phyloP scores from a whole-genome alignment of 1,140 invertebrate genomes.

The Hylaeus anthracinus region DNA sequence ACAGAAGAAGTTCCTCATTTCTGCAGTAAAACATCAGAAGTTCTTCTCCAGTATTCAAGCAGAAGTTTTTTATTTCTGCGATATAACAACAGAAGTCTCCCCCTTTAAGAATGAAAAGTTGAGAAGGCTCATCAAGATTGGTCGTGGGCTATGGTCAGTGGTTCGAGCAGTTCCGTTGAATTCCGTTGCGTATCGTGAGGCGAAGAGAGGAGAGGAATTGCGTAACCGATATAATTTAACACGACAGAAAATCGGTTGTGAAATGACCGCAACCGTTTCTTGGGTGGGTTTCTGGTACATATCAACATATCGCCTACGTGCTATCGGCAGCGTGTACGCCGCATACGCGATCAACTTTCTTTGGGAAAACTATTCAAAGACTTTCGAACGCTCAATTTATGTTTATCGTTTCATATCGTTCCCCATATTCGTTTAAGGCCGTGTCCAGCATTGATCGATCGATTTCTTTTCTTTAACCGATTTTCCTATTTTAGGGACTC shows the following conservation, averaged over 20 bases:
- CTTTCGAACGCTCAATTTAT: constrained; percentile 23
- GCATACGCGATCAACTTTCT: constrained; percentile 40
- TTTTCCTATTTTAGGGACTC: no score
- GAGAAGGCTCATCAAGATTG: background rate
- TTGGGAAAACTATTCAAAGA: constrained; percentile 36
- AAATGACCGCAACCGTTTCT: background rate
- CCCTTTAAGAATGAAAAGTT: no score
- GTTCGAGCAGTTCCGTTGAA: background rate
- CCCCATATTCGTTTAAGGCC: background rate
- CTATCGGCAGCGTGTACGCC: background rate
- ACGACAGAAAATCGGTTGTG: constrained; percentile 32
- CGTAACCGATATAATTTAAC: constrained; percentile 30
- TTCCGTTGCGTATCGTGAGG: background rate
- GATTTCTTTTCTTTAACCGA: background rate
- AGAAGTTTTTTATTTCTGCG: no score
- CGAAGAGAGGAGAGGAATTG: background rate
- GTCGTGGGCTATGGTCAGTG: no score
- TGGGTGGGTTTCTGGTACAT: constrained; percentile 8
- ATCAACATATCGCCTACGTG: background rate
- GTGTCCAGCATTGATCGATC: background rate
- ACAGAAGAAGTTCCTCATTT: no score
- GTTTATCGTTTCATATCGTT: background rate
- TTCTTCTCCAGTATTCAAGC: no score
- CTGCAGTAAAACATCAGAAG: no score
- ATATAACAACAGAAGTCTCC: no score